Base-by-base conservation (phyloP, 2,797 vertebrate species). In the Lutjanus argentimaculatus region DNA sequence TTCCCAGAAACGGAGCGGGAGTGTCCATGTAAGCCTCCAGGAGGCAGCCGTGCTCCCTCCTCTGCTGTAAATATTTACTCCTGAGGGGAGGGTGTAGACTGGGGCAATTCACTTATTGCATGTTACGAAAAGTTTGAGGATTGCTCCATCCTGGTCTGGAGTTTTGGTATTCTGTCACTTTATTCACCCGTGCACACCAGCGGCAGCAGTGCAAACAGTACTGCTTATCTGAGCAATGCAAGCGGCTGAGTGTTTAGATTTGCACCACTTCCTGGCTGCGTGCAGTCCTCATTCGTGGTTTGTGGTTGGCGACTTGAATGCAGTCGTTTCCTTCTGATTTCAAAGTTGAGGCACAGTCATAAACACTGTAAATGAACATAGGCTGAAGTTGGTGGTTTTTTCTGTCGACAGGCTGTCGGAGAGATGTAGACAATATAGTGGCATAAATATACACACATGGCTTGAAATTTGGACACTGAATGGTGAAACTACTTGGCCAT, bases 1-100 rank as follows among this genome's bases (percentile, higher is more conserved):
- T 89, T 90, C 87, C 83, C 68, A 79, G 84, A 85, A 88, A 10
- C 43, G 1, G 21, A 67, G 21, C 0, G 14, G 77, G 64, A 85
- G 78, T 57, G 61, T 85, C 76, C 62, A 10, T 2, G 12, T 5
- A 11, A 7, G 16, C 76, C 78, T 43, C 8, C 8, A 72, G 72
- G 72, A 72, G 65, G 59, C 67, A 10, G 67, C 15, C 6, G 8
- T 6, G 15, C n/a, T 51, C 49, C 40, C 12, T 19, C 58, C 25
- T 17, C 14, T 7, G 9, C 25, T 59, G 25, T 72, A 46, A 55
- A 75, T 56, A 72, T 64, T 73, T 48, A 67, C 17, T 65, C 36
- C 21, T 2, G 43, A 10, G 57, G 51, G 58, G 9, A 59, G 43
- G 61, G 56, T 10, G 36, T 0, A 1, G 12, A 8, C 14, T 0